Evolutionary conservation across 1,140 invertebrate species (phyloP), one percentile per base, ranked within the genome.

Genomic region (honey bee (Apis mellifera)): DNA sequence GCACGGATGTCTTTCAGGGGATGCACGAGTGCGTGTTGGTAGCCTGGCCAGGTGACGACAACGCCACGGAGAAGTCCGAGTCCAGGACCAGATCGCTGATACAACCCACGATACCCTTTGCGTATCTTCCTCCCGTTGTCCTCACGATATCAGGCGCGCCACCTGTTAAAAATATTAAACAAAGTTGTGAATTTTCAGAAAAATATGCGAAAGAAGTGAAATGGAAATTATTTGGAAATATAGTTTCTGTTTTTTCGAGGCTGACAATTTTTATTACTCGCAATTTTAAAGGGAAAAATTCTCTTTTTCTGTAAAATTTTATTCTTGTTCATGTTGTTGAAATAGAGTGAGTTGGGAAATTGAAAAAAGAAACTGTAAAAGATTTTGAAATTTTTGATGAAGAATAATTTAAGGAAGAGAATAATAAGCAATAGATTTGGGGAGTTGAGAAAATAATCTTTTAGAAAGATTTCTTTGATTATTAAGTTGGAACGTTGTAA

Each of bases 71-170:
- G 91, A 96, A 97, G 91, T 98, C 97, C n/a, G 96, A 96, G 83
- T 97, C 97, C 60, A 98, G 93, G 13, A 96, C 96, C 50, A 98
- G 94, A 92, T 97, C 97, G 62, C 96, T 96, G 89, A 98, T 96
- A 93, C 97, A 98, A 48, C 97, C 97, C 57, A 95, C 94, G 84
- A 98, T 96, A 55, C 97, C 97, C 83, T 95, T 95, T n/a, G 93
- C 93, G 93, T 97, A 98, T 87, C 95, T 95, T 78, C 96, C 95
- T 55, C 95, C 94, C 50, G 97, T 96, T 78, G 95, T 95, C 84
- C 96, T 95, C 52, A 95, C 94, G 80, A 96, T 94, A 85, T 97
- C 95, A 72, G 97, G 96, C 92, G 97, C 96, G n/a, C 97, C 97
- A 88, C 97, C 97, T 96, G 94, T 13, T 7, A 94, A 48, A 52